A percentile compares a stretch with the other conserved stretches of the same genome.
Conservation (phyloP, 2,797 vertebrate genomes). For the Syndactyla subalaris region DNA sequence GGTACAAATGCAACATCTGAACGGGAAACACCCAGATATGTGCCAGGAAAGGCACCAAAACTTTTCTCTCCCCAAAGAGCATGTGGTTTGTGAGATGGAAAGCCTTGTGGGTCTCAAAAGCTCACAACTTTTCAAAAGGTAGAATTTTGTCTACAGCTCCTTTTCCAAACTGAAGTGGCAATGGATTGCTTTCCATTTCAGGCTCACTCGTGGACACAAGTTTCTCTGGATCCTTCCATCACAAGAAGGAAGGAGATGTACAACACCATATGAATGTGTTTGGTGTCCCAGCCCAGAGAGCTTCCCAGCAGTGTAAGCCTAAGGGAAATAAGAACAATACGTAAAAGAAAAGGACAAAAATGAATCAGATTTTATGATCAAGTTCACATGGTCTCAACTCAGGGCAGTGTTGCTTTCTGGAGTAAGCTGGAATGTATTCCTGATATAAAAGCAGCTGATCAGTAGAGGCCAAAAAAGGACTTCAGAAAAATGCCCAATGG, state of each 20-base stretch:
- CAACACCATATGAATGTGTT: not conserved
- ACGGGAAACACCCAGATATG: not conserved
- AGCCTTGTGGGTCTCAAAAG: not conserved
- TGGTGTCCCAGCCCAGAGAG: not conserved
- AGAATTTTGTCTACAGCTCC: not conserved
- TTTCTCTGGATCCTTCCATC: not conserved
- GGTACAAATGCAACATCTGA: not conserved
- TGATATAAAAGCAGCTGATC: not conserved
- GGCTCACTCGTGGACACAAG: not conserved
- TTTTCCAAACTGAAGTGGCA: not conserved
- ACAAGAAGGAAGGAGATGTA: not conserved
- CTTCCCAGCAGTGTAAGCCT: not conserved
- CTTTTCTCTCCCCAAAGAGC: not conserved
- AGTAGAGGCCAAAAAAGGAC: not conserved
- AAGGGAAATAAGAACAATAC: not conserved
- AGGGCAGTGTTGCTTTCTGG: not conserved
- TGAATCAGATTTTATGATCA: not conserved
- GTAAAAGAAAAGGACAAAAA: conserved; percentile 15
- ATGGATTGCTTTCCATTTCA: not conserved
- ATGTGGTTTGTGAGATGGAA: not conserved
- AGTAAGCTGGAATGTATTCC: not conserved
- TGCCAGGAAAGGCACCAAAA: not conserved
- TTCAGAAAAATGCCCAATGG: not conserved
- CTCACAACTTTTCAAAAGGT: not conserved
- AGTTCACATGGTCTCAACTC: not conserved